These are phyloP conservation scores for Luidia sarsii DNA, from an alignment of 53 echinoderm and acorn worm genomes.

Conservation along the genomic window DNA sequence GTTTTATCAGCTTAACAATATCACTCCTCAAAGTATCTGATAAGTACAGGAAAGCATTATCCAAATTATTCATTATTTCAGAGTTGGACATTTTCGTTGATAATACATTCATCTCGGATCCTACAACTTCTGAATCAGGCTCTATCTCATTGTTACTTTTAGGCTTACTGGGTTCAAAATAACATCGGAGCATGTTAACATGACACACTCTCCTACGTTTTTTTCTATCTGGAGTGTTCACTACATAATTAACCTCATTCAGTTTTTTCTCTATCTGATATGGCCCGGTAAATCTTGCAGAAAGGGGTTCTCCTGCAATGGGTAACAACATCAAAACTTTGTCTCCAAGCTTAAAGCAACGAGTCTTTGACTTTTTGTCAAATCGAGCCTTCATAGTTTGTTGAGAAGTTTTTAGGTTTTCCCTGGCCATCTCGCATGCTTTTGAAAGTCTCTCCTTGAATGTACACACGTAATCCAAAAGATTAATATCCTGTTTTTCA, in stretches of 20 bases:
- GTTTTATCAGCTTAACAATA: constrained; percentile 15
- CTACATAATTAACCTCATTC: constrained; percentile 56
- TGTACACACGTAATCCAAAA: not conserved
- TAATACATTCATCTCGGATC: not conserved
- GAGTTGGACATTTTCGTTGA: constrained; percentile 37
- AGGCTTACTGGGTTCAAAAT: not conserved
- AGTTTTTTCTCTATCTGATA: constrained; percentile 13
- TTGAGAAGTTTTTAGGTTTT: constrained; percentile 36
- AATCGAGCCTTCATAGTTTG: constrained; percentile 50
- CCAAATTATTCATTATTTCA: constrained; percentile 39
- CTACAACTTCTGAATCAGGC: not conserved
- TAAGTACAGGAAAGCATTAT: constrained; percentile 39
- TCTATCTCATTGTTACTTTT: not conserved
- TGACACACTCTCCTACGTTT: constrained; percentile 50
- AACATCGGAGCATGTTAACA: constrained; percentile 67
- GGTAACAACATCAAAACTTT: constrained; percentile 62
- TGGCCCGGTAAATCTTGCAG: constrained; percentile 60
- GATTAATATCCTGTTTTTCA: not conserved
- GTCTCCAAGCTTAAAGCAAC: constrained; percentile 65
- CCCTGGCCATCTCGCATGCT: constrained; percentile 44
- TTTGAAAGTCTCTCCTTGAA: constrained; percentile 49
- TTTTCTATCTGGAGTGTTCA: constrained; percentile 49
- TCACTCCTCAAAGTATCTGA: constrained; percentile 13
- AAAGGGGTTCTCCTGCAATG: constrained; percentile 50
- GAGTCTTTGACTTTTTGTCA: constrained; percentile 44